These are phyloP conservation scores for Stegodyphus dumicola DNA, from an alignment of 1,140 invertebrate species.

Conservation along the genomic window DNA sequence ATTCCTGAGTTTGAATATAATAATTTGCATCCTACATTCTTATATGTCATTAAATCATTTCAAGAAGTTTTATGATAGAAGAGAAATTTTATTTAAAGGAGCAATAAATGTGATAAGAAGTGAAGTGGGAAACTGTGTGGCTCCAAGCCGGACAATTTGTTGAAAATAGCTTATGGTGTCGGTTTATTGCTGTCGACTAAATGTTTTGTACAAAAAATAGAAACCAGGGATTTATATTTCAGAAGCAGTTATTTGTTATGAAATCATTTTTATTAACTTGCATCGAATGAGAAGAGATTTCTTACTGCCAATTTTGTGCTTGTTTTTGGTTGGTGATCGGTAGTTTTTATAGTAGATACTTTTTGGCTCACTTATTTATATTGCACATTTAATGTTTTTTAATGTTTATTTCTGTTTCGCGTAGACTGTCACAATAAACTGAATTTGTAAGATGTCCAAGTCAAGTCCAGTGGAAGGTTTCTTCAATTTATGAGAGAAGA, in stretches of 20 bases:
- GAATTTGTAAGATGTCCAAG: neutral
- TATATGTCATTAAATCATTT: neutral
- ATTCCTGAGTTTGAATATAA: constrained; percentile 14
- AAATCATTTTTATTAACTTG: constrained; percentile 42
- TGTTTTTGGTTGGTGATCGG: constrained; percentile 54
- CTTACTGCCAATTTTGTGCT: constrained; percentile 58
- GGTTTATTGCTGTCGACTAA: constrained; percentile 40
- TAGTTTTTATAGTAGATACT: constrained; percentile 53
- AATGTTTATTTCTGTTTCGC: constrained; percentile 47
- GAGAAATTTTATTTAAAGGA: constrained; percentile 8
- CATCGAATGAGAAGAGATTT: constrained; percentile 30
- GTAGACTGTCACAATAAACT: constrained; percentile 9
- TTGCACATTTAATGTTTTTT: constrained; percentile 55
- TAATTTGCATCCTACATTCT: neutral
- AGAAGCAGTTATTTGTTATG: constrained; percentile 36
- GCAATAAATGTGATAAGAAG: constrained; percentile 54
- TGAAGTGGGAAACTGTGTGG: constrained; percentile 1
- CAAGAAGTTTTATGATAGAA: neutral
- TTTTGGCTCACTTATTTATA: constrained; percentile 60
- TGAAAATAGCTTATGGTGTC: constrained; percentile 34
- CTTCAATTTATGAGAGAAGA: neutral
- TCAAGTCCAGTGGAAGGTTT: neutral
- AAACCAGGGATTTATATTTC: constrained; percentile 52
- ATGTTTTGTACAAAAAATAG: constrained; percentile 56
- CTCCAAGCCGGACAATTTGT: constrained; percentile 10